Base-by-base conservation (phyloP, 2,113 vertebrate genomes). In the Paradoxurus hermaphroditus region DNA sequence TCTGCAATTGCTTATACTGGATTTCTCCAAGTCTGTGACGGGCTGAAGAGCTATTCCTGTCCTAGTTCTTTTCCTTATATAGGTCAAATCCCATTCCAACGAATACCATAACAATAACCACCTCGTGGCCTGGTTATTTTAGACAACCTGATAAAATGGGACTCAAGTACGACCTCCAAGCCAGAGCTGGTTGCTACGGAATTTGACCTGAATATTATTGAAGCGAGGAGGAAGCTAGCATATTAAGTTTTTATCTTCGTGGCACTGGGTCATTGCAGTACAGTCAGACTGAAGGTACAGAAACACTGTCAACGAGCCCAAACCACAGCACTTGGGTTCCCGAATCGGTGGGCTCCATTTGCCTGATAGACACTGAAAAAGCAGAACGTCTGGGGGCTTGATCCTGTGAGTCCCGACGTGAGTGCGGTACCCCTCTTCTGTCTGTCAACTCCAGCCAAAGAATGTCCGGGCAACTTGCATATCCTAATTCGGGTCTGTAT, bases 31-130 rank as follows among this genome's bases (percentile, higher is more conserved):
- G 83, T 29, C 87, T 92, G 87, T 65, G 79, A 95, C 53, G 59
- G 91, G n/a, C 75, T 94, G 49, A 97, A 86, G 70, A 95, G 88
- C 91, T 97, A 94, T 90, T 96, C 97, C 92, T 90, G 97, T 68
- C 92, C 96, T 39, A 86, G 63, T 92, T 97, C 90, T 90, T 78
- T 87, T 46, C 91, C 63, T 81, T 92, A 97, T 97, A 93, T 97
- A 97, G 98, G 96, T 97, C 95, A 98, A 88, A 96, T 73, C 92
- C 41, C 94, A 90, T 95, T 73, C 86, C 96, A 92, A 41, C 67
- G 92, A 97, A 95, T 59, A 97, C 95, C 96, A 96, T 90, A 90
- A 91, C 97, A 96, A 82, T 85, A 93, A 90, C 87, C 59, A 94
- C 79, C 86, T 97, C 86, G 11, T 79, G 84, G 68, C 96, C 93